Evolutionary conservation across 2,797 vertebrate species (phyloP).

Genomic region (Sebastes glaucus): DNA sequence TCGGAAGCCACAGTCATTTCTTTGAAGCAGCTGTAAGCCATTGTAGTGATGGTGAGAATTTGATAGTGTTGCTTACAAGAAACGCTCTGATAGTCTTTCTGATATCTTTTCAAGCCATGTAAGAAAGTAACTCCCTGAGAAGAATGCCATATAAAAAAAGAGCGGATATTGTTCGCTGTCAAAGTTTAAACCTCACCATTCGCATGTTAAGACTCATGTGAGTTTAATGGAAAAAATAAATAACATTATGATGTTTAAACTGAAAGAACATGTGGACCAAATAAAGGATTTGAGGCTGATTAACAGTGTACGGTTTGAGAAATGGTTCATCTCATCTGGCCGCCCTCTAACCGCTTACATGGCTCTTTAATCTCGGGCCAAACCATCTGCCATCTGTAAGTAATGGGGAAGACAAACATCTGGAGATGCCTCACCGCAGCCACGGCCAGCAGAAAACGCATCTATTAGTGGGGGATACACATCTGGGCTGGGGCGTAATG

Average conservation of each 20-base stretch:
- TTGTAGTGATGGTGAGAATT: conserved; percentile 35
- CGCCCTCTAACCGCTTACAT: conserved; percentile 52
- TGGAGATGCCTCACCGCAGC: conserved; percentile 59
- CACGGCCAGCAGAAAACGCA: conserved; percentile 46
- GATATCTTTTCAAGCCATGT: conserved; percentile 44
- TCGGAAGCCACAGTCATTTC: conserved; percentile 45
- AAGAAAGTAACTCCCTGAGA: conserved; percentile 19
- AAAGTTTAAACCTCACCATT: conserved; percentile 4
- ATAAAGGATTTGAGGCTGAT: conserved; percentile 43
- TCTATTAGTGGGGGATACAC: conserved; percentile 63
- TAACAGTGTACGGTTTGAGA: conserved; percentile 46
- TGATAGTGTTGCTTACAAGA: conserved; percentile 30
- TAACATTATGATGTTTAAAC: neutral
- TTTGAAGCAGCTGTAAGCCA: conserved; percentile 30
- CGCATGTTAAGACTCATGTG: neutral
- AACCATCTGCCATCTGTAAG: conserved; percentile 71
- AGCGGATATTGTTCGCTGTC: neutral
- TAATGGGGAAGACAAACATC: conserved; percentile 73
- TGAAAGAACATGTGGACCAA: conserved; percentile 28
- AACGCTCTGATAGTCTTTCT: conserved; percentile 40
- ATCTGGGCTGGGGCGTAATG: conserved; percentile 61
- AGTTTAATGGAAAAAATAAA: conserved; percentile 22
- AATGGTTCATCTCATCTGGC: conserved; percentile 56
- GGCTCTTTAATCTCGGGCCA: conserved; percentile 68
- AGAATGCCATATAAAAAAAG: conserved; percentile 14